phyloP scores from a whole-genome alignment of 1,140 invertebrate species.

The Solen grandis region DNA sequence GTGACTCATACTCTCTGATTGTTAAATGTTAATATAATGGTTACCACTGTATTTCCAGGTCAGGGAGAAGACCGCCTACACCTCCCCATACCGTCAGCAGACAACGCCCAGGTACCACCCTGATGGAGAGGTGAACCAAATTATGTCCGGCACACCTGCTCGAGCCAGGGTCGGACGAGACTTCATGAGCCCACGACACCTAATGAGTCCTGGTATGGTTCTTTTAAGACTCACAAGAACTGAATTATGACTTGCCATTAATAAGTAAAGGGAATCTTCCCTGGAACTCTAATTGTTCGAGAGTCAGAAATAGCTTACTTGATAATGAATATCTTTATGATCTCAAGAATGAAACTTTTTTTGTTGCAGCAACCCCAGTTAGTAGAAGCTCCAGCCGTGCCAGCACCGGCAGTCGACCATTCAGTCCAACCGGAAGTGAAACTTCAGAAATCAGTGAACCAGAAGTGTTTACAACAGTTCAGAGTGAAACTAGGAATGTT shows the following conservation, averaged over 20 bases:
- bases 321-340: too few relatives aligned
- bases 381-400: constrained; percentile 76
- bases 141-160: constrained; percentile 81
- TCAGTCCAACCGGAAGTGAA: constrained; percentile 95
- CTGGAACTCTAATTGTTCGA: too few relatives aligned
- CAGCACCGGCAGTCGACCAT: constrained; percentile 86
- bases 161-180: constrained; percentile 83
- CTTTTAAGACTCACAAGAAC: neutral
- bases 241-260: too few relatives aligned
- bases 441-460: constrained; percentile 86
- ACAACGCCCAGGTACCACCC: constrained; percentile 66
- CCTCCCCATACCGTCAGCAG: constrained; percentile 74
- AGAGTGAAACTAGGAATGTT: constrained; percentile 70
- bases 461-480: constrained; percentile 76
- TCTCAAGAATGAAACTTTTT: too few relatives aligned
- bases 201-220: constrained; percentile 68
- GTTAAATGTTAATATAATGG: too few relatives aligned
- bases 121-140: constrained; percentile 76
- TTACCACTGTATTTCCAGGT: constrained; percentile 72
- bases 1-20: too few relatives aligned
- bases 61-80: constrained; percentile 75
- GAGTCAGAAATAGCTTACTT: too few relatives aligned
- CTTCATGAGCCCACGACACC: constrained; percentile 84
- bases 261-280: too few relatives aligned
- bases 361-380: constrained; percentile 67